Base-by-base conservation (phyloP, 2,888 invertebrate genomes). In the Subacronicta megacephala region DNA sequence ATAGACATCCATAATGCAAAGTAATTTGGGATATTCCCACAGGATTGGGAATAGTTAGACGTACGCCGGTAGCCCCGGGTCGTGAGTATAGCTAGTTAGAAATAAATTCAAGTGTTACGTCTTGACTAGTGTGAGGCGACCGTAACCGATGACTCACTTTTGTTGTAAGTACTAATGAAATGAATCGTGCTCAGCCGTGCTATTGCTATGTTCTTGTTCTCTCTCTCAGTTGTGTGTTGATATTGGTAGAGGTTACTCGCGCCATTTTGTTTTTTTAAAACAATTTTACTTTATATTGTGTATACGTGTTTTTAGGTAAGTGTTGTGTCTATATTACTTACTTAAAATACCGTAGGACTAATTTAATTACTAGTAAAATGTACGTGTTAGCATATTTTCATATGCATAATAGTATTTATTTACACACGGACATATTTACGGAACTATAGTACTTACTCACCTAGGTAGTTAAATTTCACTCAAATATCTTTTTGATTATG, bases 81-180 rank as follows among this genome's bases (percentile, higher is more conserved):
- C n/a, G n/a, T n/a, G n/a, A n/a, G n/a, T n/a, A n/a, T n/a, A n/a
- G n/a, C n/a, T n/a, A 16, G 10, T 20, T 10, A 7, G n/a, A 37
- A 16, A 47, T 35, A 26, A 35, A 7, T 18, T 10, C 13, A 15
- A 12, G 6, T 6, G 18, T 16, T 12, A 36, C n/a, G 16, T 23
- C 12, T 66, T 49, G 13, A 12, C 13, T 33, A 62, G 66, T 65
- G 75, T 65, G 42, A 35, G 33, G 45, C 55, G 40, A 42, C 61
- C 57, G 50, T 63, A 49, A 51, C 56, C 43, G 41, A 62, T 75
- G 77, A 75, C 59, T 74, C 74, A 77, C 40, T 52, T 61, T 47
- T 16, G 45, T 47, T 61, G 63, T 55, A 41, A 55, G 46, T 62
- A 62, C 50, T 69, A 76, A 73, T 69, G 70, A 64, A 53, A 62